These are phyloP conservation scores for Vulpes ferrilata DNA, from an alignment of 2,113 vertebrate genomes.

Conservation along the genomic window DNA sequence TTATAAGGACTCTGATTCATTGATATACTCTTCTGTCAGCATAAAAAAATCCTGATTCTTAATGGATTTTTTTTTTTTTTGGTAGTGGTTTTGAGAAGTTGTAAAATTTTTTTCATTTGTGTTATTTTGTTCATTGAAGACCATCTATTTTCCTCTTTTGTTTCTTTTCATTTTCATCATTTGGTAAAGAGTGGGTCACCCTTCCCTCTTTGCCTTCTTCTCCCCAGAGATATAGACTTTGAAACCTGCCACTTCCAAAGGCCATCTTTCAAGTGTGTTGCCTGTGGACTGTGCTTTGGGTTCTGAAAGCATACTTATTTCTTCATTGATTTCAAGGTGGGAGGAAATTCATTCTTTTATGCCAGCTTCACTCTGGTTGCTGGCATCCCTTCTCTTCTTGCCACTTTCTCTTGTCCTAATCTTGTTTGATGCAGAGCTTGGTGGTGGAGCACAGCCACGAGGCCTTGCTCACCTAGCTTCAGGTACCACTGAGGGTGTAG, in stretches of 20 bases:
- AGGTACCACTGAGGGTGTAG: fast-evolving
- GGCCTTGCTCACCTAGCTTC: too few species aligned
- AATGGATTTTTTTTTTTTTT: background rate
- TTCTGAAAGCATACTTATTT: background rate
- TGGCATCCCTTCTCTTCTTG: fast-evolving
- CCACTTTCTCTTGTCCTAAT: too few species aligned
- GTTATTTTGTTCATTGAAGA: background rate
- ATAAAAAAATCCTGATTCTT: background rate
- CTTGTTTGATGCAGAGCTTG: too few species aligned
- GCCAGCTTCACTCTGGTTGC: background rate
- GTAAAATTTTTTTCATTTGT: background rate
- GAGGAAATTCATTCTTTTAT: background rate
- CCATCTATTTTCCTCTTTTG: background rate
- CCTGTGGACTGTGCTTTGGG: background rate
- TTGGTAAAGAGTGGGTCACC: background rate
- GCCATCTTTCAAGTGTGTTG: background rate
- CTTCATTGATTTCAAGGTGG: background rate
- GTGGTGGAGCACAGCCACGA: background rate
- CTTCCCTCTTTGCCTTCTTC: background rate
- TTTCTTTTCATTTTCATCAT: background rate
- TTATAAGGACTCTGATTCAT: background rate
- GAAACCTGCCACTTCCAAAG: background rate
- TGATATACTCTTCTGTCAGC: background rate
- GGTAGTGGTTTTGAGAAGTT: background rate
- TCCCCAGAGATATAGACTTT: background rate